Conservation (phyloP, 2,888 invertebrate genomes). For the Brenthis ino region DNA sequence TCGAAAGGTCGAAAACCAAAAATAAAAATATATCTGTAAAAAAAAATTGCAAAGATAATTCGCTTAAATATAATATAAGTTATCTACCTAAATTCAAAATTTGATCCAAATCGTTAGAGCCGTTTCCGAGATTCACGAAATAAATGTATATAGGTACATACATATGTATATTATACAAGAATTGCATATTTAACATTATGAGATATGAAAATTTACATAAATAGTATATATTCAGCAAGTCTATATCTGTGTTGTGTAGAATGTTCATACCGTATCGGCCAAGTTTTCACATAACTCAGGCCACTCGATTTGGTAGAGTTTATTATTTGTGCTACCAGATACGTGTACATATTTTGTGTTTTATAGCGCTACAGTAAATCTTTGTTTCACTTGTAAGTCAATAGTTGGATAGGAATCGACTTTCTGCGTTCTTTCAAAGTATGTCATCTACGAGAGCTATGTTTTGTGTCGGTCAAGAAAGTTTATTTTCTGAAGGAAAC, state of each 20-base stretch:
- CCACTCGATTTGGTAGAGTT: slow-evolving; percentile 78
- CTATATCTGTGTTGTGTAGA: slow-evolving; percentile 50
- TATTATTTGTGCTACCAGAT: slow-evolving; percentile 71
- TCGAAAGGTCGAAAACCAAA: too few relatives aligned
- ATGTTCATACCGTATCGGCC: slow-evolving; percentile 59
- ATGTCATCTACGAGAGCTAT: slow-evolving; percentile 35
- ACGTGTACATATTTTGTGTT: slow-evolving; percentile 60
- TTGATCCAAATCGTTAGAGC: too few relatives aligned
- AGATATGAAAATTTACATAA: slow-evolving; percentile 4
- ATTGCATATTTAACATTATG: too few relatives aligned
- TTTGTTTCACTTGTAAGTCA: slow-evolving; percentile 52
- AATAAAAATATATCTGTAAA: too few relatives aligned
- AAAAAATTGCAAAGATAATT: too few relatives aligned
- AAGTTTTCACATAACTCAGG: slow-evolving; percentile 79
- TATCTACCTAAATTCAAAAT: too few relatives aligned
- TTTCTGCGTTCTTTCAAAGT: slow-evolving; percentile 31
- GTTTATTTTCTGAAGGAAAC: slow-evolving; percentile 32
- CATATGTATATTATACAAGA: too few relatives aligned
- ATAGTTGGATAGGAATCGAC: slow-evolving; percentile 26
- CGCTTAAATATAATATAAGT: too few relatives aligned
- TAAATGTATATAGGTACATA: too few relatives aligned
- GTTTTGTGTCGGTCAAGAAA: slow-evolving; percentile 36
- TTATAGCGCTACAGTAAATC: slow-evolving; percentile 58
- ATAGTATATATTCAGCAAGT: slow-evolving; percentile 50
- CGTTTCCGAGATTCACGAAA: too few relatives aligned